Evolutionary conservation across 2,113 vertebrate genomes (phyloP).

Genomic region (Pterophyllum scalare): DNA sequence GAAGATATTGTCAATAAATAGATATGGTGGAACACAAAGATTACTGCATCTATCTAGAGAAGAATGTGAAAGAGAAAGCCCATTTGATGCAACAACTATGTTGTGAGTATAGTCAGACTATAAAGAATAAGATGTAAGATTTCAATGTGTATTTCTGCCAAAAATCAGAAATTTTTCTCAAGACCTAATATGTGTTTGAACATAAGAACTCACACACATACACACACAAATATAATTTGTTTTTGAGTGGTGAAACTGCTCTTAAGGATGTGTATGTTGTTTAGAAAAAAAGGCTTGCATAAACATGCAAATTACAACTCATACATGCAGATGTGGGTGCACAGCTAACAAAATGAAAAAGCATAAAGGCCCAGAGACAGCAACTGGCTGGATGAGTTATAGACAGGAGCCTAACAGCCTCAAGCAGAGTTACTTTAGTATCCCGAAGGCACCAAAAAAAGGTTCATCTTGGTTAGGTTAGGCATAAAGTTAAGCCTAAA

Average conservation of each 20-base stretch:
- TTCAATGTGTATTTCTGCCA: conserved; percentile 5
- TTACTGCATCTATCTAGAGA: neutral
- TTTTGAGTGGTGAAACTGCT: conserved; percentile 29
- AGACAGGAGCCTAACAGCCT: conserved; percentile 7
- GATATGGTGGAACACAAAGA: neutral
- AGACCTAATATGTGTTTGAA: neutral
- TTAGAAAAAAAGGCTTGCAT: conserved; percentile 49
- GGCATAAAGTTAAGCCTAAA: neutral
- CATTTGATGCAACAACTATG: conserved; percentile 35
- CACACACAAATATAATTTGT: conserved; percentile 15
- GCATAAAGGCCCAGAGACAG: neutral
- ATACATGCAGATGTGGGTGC: conserved; percentile 40
- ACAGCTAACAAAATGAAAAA: conserved; percentile 35
- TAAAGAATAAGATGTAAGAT: conserved; percentile 6
- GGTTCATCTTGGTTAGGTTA: conserved; percentile 28
- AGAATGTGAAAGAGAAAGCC: neutral
- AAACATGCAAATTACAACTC: conserved; percentile 59
- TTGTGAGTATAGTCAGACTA: conserved; percentile 5
- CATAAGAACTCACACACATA: neutral
- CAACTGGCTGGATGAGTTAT: conserved; percentile 35
- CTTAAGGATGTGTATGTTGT: conserved; percentile 44
- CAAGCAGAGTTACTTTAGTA: conserved; percentile 8
- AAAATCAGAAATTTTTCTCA: neutral
- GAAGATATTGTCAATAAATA: neutral
- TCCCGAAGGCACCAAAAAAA: conserved; percentile 15